Evolutionary conservation across 2,797 vertebrate genomes (phyloP).

Genomic region (Gastrophryne carolinensis): DNA sequence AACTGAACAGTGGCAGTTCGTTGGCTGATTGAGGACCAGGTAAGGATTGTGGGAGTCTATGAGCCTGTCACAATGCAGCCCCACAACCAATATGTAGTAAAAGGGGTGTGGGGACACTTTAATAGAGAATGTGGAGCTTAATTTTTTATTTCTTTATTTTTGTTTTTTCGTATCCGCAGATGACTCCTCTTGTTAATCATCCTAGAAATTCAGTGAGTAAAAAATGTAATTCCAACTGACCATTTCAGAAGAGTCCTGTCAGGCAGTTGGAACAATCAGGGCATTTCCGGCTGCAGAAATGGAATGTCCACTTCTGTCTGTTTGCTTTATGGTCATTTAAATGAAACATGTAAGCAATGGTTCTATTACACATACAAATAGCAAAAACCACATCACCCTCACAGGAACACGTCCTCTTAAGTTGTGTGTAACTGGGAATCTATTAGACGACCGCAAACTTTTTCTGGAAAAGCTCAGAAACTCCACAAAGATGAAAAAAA

Average conservation of each 20-base stretch:
- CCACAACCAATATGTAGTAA: no score
- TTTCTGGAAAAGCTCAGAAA: conserved; percentile 32
- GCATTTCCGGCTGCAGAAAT: neutral
- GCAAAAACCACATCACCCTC: conserved; percentile 4
- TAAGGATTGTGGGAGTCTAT: no score
- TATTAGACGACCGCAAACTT: conserved; percentile 11
- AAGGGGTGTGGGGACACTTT: no score
- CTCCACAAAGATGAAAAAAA: conserved; percentile 24
- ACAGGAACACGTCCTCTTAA: conserved; percentile 3
- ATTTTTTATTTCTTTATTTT: no score
- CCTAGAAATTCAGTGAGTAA: no score
- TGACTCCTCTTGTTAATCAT: no score
- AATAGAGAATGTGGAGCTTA: no score
- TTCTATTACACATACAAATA: conserved; percentile 20
- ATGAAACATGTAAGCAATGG: conserved; percentile 6
- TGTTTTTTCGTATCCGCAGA: no score
- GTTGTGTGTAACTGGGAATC: conserved; percentile 32
- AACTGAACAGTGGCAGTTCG: no score
- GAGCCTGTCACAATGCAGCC: no score
- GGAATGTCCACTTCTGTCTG: neutral
- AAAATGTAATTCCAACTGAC: neutral
- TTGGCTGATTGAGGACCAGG: no score
- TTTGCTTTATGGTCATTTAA: conserved; percentile 8
- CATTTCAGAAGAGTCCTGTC: neutral
- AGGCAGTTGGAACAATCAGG: neutral